These are phyloP conservation scores for Gracilinanus agilis DNA, from an alignment of 2,113 vertebrate species.

Conservation along the genomic window DNA sequence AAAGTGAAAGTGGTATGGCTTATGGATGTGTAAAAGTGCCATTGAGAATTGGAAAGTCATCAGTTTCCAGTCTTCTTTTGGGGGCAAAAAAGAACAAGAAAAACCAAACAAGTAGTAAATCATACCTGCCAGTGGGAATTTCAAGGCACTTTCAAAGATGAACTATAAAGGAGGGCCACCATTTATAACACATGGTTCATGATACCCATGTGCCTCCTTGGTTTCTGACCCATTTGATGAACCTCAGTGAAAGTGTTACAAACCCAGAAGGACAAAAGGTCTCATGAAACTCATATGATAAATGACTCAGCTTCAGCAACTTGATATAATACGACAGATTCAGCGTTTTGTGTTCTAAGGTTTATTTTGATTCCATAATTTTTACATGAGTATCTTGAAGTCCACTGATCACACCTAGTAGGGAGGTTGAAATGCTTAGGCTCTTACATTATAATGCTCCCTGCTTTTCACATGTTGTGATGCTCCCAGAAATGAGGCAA, in stretches of 20 bases:
- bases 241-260: slow-evolving; percentile 45
- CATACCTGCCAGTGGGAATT: slow-evolving; percentile 40
- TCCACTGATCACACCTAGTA: slow-evolving; percentile 53
- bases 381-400: slow-evolving; percentile 71
- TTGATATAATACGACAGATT: slow-evolving; percentile 45
- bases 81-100: slow-evolving; percentile 55
- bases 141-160: slow-evolving; percentile 6
- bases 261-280: background rate
- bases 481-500: slow-evolving; percentile 75
- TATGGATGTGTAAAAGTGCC: slow-evolving; percentile 69
- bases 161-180: background rate
- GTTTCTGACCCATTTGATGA: slow-evolving; percentile 49
- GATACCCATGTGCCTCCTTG: background rate
- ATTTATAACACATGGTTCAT: slow-evolving; percentile 65
- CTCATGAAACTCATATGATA: background rate
- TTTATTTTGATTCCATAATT: slow-evolving; percentile 65
- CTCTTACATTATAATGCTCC: slow-evolving; percentile 77
- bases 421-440: slow-evolving; percentile 73
- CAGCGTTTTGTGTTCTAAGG: slow-evolving; percentile 43
- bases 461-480: slow-evolving; percentile 70
- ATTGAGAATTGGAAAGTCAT: slow-evolving; percentile 61
- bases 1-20: slow-evolving; percentile 63
- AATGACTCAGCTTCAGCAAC: slow-evolving; percentile 41
- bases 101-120: slow-evolving; percentile 54
- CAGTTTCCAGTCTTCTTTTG: slow-evolving; percentile 4